Evolutionary conservation across 2,113 vertebrate species (phyloP), one percentile per base, ranked within the genome.

Genomic region (Phylloscopus whistleri): DNA sequence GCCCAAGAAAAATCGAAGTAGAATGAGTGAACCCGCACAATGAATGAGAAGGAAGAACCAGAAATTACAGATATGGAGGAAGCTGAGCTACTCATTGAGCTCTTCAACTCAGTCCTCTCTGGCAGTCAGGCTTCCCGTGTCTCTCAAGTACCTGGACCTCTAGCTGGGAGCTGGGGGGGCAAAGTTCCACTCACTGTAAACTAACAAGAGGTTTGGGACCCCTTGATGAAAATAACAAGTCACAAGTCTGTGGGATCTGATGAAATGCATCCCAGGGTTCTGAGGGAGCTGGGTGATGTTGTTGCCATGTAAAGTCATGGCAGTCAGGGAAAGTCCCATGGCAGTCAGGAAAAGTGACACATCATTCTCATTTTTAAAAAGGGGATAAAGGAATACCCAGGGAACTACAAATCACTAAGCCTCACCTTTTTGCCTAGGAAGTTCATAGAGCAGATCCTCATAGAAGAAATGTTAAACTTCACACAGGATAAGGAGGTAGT

Each of bases 21-120:
- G 6, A 53, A 27, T 28, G 6, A 19, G 7, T 53, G 49, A 70
- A 53, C 8, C 2, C 0, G 0, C 2, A 16, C 0, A 0, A 66
- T 60, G 27, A 62, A 31, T 62, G 55, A 46, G 28, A 70, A 53
- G 4, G 23, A 10, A 62, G 48, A 78, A 53, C 10, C 17, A 37
- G 19, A 20, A 62, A n/a, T 44, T 39, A 62, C 8, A 41, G 30
- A 23, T 55, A n/a, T 9, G 18, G 11, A 52, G 15, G 69, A 77
- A 19, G n/a, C 6, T 15, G 17, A 33, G 14, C 5, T 19, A 33
- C 18, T 44, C 22, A 19, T 4, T 41, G 24, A 56, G 26, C 31
- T 70, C 20, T n/a, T 41, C 30, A 26, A 11, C 30, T 41, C 26
- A 63, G 35, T 49, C 26, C 49, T 49, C 51, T 49, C 21, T 64